A percentile compares a stretch with the other conserved stretches of the same genome.
phyloP scores from a whole-genome alignment of 92 coral and sea anemone species.

The Scolanthus callimorphus region DNA sequence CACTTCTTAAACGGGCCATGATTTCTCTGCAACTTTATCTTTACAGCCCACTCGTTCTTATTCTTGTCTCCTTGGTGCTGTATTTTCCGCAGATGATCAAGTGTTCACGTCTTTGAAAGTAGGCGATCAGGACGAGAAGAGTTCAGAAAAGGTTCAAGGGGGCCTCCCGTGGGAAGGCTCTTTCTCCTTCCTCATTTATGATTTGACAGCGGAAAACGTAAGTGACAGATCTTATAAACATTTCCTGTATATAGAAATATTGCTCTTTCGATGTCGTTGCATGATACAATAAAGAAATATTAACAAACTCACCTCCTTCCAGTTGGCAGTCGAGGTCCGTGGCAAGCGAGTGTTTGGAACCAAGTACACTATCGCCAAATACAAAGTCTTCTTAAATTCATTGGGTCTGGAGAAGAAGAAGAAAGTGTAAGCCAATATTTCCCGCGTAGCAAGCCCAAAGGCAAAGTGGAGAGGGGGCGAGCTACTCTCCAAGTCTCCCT shows the following conservation, averaged over 20 bases:
- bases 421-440: conserved; percentile 66
- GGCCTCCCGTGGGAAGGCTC: conserved; percentile 75
- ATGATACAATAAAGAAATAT: no score
- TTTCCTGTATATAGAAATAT: no score
- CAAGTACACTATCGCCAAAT: conserved; percentile 83
- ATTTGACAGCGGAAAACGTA: conserved; percentile 76
- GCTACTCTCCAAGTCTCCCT: conserved; percentile 60
- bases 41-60: no score
- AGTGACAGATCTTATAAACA: no score
- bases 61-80: no score
- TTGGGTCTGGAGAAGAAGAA: conserved; percentile 84
- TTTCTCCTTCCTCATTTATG: conserved; percentile 70
- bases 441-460: conserved; percentile 63
- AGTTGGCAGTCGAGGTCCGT: conserved; percentile 70
- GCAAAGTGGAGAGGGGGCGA: conserved; percentile 83
- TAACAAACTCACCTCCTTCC: conserved; percentile 1
- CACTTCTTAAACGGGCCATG: not conserved
- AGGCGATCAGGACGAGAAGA: conserved; percentile 83
- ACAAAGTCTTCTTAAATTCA: conserved; percentile 73
- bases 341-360: conserved; percentile 87
- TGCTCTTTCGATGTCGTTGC: no score
- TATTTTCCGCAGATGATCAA: conserved; percentile 84
- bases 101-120: conserved; percentile 71
- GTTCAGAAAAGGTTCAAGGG: conserved; percentile 68
- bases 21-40: not conserved